phyloP scores from a whole-genome alignment of 92 coral and sea anemone species.

The Siderastrea siderea region DNA sequence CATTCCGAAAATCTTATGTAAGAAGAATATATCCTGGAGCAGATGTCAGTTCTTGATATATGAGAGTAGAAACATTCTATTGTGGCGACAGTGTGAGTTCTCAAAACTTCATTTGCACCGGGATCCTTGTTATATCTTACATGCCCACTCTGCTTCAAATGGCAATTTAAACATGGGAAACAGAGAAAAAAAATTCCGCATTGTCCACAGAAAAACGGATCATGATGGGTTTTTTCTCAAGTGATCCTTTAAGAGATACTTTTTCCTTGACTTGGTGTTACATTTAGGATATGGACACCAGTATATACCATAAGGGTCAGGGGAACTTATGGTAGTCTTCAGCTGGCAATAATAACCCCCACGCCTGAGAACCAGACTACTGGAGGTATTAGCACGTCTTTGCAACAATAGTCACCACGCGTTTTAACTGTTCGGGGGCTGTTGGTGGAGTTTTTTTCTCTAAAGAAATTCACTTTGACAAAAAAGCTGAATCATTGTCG shows the following conservation, averaged over 20 bases:
- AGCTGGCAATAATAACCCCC: too few species aligned
- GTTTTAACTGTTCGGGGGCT: not conserved
- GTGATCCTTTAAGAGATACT: not conserved
- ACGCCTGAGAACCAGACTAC: not conserved
- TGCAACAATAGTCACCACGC: not conserved
- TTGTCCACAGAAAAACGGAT: not conserved
- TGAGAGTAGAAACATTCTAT: not conserved
- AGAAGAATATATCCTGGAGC: too few species aligned
- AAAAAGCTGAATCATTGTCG: not conserved
- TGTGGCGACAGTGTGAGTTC: not conserved
- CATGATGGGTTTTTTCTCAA: constrained; percentile 7
- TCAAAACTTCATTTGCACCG: not conserved
- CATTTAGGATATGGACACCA: constrained; percentile 16
- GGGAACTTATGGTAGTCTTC: too few species aligned
- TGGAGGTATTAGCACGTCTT: not conserved
- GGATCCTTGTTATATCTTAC: not conserved
- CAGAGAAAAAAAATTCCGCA: not conserved
- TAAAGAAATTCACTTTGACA: not conserved
- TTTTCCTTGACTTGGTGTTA: constrained; percentile 1
- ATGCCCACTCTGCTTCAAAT: not conserved
- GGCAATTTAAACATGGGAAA: not conserved
- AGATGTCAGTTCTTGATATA: too few species aligned
- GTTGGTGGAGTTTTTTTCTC: not conserved
- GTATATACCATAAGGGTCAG: too few species aligned
- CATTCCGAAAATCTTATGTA: too few species aligned